Base-by-base conservation (phyloP, 2,797 vertebrate genomes). In the Odontamblyopus rebecca region DNA sequence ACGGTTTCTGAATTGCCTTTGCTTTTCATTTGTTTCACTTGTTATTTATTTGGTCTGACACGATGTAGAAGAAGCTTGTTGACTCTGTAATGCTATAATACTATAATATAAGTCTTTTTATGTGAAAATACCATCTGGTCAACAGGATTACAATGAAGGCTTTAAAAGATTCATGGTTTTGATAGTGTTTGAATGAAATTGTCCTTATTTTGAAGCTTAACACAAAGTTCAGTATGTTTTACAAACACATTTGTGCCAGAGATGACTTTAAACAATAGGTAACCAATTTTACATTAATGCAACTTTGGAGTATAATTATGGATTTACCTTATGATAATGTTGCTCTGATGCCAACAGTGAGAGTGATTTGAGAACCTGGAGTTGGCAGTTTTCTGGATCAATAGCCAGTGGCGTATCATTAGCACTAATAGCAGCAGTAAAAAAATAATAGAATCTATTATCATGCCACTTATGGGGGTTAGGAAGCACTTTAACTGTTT, bases 1-100 rank as follows among this genome's bases (percentile, higher is more conserved):
- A 4, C 3, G 13, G 62, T 71, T 70, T 51, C 59, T 7, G 67
- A 64, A 0, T 63, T 19, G 27, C 29, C 61, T 67, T 13, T 41
- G 59, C 12, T 27, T 71, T 32, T 74, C 2, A 48, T 79, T 67
- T 68, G 18, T 61, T 64, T 66, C 44, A 63, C 30, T 41, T 27
- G n/a, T 69, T 0, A 15, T 26, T 72, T 71, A 63, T 18, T 27
- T 30, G 61, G 6, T 30, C 65, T 32, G 23, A 9, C 29, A n/a
- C 16, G 13, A 5, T 53, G 7, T n/a, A 32, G 48, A 54, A 53
- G 50, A 16, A 54, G 8, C 23, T 27, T 48, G 26, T 51, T 65
- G 23, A 2, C 9, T 19, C 61, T 26, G 6, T 7, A 50, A 12
- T 48, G 13, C 15, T 9, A 15, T 30, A 29, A 50, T 62, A 62